These are phyloP conservation scores for Plebejus anna DNA, from an alignment of 2,888 invertebrate genomes.

Conservation along the genomic window DNA sequence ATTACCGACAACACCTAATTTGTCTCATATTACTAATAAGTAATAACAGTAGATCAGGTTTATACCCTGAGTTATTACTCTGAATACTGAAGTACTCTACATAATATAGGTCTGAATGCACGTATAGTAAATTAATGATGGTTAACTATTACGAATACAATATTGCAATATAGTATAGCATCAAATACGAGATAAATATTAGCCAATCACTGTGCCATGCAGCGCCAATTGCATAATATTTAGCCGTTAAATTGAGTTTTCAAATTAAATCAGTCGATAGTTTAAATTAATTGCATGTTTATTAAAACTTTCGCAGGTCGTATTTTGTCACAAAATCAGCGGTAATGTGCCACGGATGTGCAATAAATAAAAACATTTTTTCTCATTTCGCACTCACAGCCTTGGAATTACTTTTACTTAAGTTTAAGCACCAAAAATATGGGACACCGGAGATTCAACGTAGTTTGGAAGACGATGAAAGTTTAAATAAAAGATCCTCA, in stretches of 20 bases:
- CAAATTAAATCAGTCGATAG: conserved; percentile 7
- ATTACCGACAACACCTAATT: no score
- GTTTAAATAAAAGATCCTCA: background rate
- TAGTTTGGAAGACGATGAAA: background rate
- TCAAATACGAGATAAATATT: background rate
- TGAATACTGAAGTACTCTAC: no score
- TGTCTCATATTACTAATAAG: no score
- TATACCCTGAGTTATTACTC: no score
- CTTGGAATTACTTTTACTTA: conserved; percentile 20
- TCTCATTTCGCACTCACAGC: background rate
- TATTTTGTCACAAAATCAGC: background rate
- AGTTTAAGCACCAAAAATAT: conserved; percentile 19
- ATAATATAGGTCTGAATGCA: no score
- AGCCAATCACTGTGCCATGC: background rate
- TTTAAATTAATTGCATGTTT: conserved; percentile 5
- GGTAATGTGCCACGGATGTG: background rate
- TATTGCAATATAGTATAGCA: background rate
- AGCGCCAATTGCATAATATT: background rate
- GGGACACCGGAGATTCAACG: background rate
- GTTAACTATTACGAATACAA: no score
- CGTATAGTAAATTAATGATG: no score
- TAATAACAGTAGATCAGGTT: no score
- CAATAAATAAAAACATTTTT: background rate
- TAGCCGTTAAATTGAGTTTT: background rate
- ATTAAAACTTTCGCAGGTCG: background rate